phyloP scores from a whole-genome alignment of 1,140 invertebrate species.

The Neodiprion pinetum region DNA sequence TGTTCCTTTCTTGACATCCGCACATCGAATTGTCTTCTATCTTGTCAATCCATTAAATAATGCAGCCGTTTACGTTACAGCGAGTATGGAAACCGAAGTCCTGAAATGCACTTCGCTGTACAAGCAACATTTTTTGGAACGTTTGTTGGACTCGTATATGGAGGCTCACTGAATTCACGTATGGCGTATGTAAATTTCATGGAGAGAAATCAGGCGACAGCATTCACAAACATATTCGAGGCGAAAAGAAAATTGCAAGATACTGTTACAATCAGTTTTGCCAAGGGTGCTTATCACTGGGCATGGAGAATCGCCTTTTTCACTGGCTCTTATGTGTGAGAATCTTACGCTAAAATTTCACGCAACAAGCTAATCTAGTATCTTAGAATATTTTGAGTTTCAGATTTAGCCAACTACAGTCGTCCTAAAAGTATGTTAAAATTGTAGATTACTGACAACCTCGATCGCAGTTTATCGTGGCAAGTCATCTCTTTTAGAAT shows the following conservation, averaged over 20 bases:
- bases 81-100: slow-evolving; percentile 65
- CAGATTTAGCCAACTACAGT: no score
- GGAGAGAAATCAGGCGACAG: slow-evolving; percentile 74
- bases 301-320: slow-evolving; percentile 71
- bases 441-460: slow-evolving; percentile 66
- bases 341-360: neutral
- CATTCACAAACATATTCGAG: slow-evolving; percentile 69
- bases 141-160: slow-evolving; percentile 68
- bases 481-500: slow-evolving; percentile 71
- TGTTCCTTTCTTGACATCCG: no score
- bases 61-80: slow-evolving; percentile 56
- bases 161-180: slow-evolving; percentile 67
- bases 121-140: slow-evolving; percentile 64
- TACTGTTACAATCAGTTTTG: slow-evolving; percentile 68
- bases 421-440: slow-evolving; percentile 17
- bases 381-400: slow-evolving; percentile 12
- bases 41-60: neutral
- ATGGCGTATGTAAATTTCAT: slow-evolving; percentile 72
- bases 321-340: slow-evolving; percentile 70
- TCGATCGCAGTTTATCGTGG: slow-evolving; percentile 70
- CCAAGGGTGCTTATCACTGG: slow-evolving; percentile 72
- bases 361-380: slow-evolving; percentile 17
- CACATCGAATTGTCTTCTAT: neutral
- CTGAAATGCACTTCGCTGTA: slow-evolving; percentile 66
- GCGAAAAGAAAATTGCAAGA: slow-evolving; percentile 76